Percentiles rank a stretch among this genome's conserved stretches.
phyloP scores from a whole-genome alignment of 2,888 invertebrate species.

The Stenurella melanura region DNA sequence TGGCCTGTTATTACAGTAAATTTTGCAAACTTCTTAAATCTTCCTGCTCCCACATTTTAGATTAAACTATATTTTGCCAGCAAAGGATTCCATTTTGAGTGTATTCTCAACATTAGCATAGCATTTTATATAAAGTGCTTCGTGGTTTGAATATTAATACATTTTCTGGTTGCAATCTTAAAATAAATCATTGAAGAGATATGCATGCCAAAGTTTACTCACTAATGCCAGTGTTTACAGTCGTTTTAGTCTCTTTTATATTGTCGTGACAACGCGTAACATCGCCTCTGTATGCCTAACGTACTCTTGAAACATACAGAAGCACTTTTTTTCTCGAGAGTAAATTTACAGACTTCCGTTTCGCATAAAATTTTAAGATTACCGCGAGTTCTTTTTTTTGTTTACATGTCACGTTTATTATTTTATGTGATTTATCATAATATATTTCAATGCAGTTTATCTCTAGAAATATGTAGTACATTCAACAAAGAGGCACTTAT shows the following conservation, averaged over 20 bases:
- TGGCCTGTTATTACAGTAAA: conserved; percentile 64
- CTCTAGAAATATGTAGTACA: no score
- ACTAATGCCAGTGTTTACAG: conserved; percentile 62
- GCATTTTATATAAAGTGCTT: conserved; percentile 68
- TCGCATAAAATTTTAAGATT: neutral
- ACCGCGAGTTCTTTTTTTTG: neutral
- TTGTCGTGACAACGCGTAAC: conserved; percentile 38
- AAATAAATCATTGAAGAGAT: conserved; percentile 64
- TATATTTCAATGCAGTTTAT: no score
- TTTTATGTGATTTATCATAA: no score
- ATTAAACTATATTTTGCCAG: conserved; percentile 59
- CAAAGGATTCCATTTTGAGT: conserved; percentile 43
- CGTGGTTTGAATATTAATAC: conserved; percentile 70
- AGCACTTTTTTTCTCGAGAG: conserved; percentile 1
- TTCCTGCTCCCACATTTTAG: conserved; percentile 52
- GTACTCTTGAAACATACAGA: neutral
- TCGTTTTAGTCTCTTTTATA: conserved; percentile 58
- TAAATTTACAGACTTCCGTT: conserved; percentile 1
- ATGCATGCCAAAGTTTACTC: conserved; percentile 55
- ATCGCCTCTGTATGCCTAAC: conserved; percentile 2
- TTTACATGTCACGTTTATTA: no score
- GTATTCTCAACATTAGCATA: conserved; percentile 68
- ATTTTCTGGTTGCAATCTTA: conserved; percentile 59
- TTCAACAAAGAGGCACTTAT: no score
- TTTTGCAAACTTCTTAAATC: conserved; percentile 61